phyloP scores from a whole-genome alignment of 1,140 invertebrate genomes.

The Drosophila subpulchrella region DNA sequence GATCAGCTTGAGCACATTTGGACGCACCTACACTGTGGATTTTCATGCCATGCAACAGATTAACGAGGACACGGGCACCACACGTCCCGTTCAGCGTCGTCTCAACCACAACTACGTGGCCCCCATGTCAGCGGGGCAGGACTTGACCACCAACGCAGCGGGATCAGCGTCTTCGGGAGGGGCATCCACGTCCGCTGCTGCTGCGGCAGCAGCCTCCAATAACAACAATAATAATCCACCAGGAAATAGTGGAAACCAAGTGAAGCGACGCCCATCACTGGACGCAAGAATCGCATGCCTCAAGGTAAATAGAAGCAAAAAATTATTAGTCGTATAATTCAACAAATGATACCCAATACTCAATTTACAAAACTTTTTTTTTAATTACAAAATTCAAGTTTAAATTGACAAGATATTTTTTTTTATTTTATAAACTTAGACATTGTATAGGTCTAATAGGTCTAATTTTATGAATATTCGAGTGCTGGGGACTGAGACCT shows the following conservation, averaged over 20 bases:
- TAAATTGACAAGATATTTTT: too few species aligned
- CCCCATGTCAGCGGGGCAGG: slow-evolving; percentile 61
- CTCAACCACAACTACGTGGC: slow-evolving; percentile 83
- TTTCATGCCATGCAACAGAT: slow-evolving; percentile 99
- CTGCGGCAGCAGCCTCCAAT: slow-evolving; percentile 34
- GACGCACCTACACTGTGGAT: slow-evolving; percentile 97
- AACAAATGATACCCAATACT: too few species aligned
- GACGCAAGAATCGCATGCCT: slow-evolving; percentile 89
- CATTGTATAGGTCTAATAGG: too few species aligned
- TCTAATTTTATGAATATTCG: too few species aligned
- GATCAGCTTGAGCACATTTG: slow-evolving; percentile 95
- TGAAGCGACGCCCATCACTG: slow-evolving; percentile 74
- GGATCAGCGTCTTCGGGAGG: slow-evolving; percentile 30
- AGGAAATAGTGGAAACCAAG: slow-evolving; percentile 15
- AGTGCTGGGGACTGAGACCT: too few species aligned
- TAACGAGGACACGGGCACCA: slow-evolving; percentile 98
- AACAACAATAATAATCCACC: slow-evolving; percentile 44
- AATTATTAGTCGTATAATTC: too few species aligned
- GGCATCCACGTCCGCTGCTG: slow-evolving; percentile 46
- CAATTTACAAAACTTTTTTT: too few species aligned
- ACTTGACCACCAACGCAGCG: slow-evolving; percentile 50
- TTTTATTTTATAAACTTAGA: too few species aligned
- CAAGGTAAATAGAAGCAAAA: slow-evolving; percentile 39
- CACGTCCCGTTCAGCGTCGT: slow-evolving; percentile 93
- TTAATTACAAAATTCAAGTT: too few species aligned